Percentiles rank a stretch among this genome's conserved stretches.
phyloP scores from a whole-genome alignment of 2,113 vertebrate genomes.

The Engystomops pustulosus region DNA sequence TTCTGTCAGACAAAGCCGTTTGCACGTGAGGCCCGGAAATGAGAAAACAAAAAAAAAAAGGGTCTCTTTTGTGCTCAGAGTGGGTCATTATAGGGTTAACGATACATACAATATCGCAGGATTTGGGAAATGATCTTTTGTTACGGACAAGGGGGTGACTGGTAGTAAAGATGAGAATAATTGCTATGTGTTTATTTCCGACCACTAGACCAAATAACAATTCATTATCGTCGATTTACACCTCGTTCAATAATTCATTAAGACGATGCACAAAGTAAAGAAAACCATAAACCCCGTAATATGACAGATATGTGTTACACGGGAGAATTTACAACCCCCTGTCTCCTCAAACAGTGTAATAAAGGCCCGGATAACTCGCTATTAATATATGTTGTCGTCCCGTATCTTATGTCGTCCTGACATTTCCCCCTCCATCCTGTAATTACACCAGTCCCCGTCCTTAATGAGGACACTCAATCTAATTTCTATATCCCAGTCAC shows the following conservation, averaged over 20 bases:
- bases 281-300: background rate
- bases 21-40: too few relatives aligned
- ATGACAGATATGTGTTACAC: background rate
- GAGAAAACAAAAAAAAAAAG: too few relatives aligned
- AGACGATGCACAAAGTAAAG: background rate
- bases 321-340: too few relatives aligned
- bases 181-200: background rate
- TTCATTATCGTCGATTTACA: background rate
- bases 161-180: background rate
- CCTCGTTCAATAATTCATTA: background rate
- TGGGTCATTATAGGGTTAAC: too few relatives aligned
- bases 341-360: background rate
- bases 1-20: too few relatives aligned
- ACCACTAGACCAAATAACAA: background rate
- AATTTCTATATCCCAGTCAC: background rate
- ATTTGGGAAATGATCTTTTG: background rate
- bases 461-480: background rate
- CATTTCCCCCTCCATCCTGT: background rate
- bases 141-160: background rate
- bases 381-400: too few relatives aligned
- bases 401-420: too few relatives aligned
- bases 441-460: background rate
- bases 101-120: too few relatives aligned
- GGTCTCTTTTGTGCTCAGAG: too few relatives aligned
- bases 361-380: background rate